Evolutionary conservation across 2,113 vertebrate genomes (phyloP).

Genomic region (Meriones unguiculatus): DNA sequence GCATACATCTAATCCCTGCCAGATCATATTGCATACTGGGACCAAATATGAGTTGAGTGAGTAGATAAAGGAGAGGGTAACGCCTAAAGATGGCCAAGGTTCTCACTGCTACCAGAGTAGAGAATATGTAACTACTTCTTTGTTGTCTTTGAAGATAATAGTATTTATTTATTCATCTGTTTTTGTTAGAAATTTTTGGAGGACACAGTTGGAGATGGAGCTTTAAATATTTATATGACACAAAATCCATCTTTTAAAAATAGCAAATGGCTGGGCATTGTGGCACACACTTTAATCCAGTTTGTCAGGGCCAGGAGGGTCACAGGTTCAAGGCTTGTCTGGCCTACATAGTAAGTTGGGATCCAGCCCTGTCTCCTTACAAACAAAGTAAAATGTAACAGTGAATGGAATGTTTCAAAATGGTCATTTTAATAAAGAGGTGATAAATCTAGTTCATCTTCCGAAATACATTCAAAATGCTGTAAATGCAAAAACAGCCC

Average conservation of each 20-base stretch:
- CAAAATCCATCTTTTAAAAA: slow-evolving; percentile 32
- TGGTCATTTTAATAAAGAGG: background rate
- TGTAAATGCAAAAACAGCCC: background rate
- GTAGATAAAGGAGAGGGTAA: background rate
- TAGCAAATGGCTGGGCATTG: background rate
- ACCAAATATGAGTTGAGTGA: background rate
- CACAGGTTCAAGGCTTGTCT: background rate
- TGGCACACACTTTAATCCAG: background rate
- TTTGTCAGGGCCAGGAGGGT: background rate
- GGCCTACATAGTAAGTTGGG: background rate
- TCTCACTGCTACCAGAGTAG: background rate
- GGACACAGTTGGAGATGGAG: background rate
- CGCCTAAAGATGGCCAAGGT: background rate
- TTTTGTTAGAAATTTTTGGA: slow-evolving; percentile 20
- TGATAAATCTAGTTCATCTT: background rate
- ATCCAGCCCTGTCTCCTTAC: background rate
- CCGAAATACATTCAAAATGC: background rate
- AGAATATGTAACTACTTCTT: background rate
- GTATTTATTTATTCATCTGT: slow-evolving; percentile 17
- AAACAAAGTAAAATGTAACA: background rate
- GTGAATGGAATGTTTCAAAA: background rate
- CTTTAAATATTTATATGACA: slow-evolving; percentile 61
- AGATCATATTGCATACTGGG: background rate
- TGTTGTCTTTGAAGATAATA: slow-evolving; percentile 30
- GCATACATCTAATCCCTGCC: background rate